Evolutionary conservation across 1,140 invertebrate genomes (phyloP), one percentile per base, ranked within the genome.

Genomic region (Drosophila saltans): DNA sequence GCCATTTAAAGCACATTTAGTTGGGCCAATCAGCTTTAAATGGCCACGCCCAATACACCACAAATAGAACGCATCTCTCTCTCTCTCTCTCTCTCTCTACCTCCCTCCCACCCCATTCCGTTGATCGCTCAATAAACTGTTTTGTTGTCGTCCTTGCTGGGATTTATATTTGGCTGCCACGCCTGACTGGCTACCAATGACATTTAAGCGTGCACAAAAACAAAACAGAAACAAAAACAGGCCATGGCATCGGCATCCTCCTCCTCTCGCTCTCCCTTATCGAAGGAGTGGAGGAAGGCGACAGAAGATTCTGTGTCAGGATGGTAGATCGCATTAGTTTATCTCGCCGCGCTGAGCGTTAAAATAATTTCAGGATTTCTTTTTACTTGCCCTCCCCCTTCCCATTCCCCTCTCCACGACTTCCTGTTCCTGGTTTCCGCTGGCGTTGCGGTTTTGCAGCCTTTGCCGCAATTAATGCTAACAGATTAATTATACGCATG

Each of bases 401-500:
- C 24, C 16, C 16, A 16, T 16, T 16, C 16, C 16, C 16, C 16
- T 16, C 16, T 16, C 16, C 16, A 16, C 16, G 16, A 16, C 16
- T 16, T 16, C 16, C 16, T 39, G 66, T 56, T 76, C 39, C 26
- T 59, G 66, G 26, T 58, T 58, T 39, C 7, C 33, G 30, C 55
- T 70, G 45, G 66, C 72, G 67, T 72, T 89, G 80, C 76, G 76
- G 83, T 78, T 80, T 81, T 75, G 59, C 78, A 75, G 81, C 78
- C 75, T 59, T 78, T 89, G 69, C 80, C 78, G 77, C 84, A 88
- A 89, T 88, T 88, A 88, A 88, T 88, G 84, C 84, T 72, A 80
- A 84, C 74, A 89, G 84, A 88, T 88, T 88, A 88, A 89, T 88
- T 88, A 89, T 89, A 88, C 84, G 84, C 84, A 73, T 88, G 80